A percentile compares a stretch with the other conserved stretches of the same genome.
phyloP scores from a whole-genome alignment of 2,113 vertebrate species.

The Pyrgilauda ruficollis region DNA sequence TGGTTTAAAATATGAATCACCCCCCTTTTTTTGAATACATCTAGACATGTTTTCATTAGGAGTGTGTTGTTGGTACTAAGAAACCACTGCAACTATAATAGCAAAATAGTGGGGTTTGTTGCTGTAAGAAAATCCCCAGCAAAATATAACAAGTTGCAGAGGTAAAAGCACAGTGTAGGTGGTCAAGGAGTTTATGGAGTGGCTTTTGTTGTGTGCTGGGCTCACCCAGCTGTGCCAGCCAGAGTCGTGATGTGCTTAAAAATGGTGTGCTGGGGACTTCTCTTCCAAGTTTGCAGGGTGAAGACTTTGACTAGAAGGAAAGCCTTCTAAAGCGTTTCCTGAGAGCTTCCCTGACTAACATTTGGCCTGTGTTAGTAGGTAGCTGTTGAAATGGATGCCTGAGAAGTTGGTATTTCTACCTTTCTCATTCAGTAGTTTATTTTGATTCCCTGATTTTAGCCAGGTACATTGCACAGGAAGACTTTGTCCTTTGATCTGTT shows the following conservation, averaged over 20 bases:
- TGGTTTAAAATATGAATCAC: neutral
- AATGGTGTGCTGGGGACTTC: neutral
- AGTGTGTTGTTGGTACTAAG: neutral
- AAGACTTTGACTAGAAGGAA: neutral
- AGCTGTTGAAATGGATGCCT: constrained; percentile 91
- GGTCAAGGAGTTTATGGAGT: neutral
- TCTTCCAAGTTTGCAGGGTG: neutral
- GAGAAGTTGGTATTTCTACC: constrained; percentile 98
- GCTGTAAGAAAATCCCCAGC: neutral
- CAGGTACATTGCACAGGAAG: constrained; percentile 97
- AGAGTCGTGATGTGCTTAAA: neutral
- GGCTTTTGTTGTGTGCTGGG: neutral
- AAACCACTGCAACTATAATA: neutral
- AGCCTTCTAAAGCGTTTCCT: neutral
- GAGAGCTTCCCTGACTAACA: neutral
- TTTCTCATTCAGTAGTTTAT: constrained; percentile 84
- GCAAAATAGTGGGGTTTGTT: neutral
- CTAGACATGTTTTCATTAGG: neutral
- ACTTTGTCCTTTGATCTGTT: constrained; percentile 74
- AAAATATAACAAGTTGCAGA: accelerated
- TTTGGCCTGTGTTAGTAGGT: neutral
- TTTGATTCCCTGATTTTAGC: constrained; percentile 85
- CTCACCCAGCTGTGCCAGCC: neutral
- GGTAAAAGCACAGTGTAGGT: neutral
- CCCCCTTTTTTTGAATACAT: neutral